Conservation (phyloP, 2,888 invertebrate species). For the Gymnosoma rotundatum region DNA sequence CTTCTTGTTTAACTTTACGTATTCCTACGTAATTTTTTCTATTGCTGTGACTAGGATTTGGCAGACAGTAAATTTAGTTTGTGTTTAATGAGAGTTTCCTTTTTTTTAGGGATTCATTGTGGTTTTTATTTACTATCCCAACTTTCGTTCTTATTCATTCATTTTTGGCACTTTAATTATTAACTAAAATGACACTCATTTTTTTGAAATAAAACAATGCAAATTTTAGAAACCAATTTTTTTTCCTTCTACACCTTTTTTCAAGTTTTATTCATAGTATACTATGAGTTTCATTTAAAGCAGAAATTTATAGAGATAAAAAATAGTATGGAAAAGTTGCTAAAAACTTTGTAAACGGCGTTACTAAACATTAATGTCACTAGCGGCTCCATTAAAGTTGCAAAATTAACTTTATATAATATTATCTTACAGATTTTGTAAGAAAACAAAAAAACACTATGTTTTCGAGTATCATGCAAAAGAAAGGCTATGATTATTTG, state of each 20-base stretch:
- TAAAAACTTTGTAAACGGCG: conserved; percentile 8
- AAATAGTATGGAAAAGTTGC: conserved; percentile 8
- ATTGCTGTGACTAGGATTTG: conserved; percentile 59
- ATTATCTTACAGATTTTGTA: too few relatives aligned
- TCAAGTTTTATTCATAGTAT: conserved; percentile 40
- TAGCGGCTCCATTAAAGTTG: background rate
- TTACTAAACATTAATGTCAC: background rate
- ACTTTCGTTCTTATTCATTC: conserved; percentile 8
- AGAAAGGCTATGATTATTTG: too few relatives aligned
- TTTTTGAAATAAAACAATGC: conserved; percentile 26
- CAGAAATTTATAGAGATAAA: conserved; percentile 60
- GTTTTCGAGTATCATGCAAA: too few relatives aligned
- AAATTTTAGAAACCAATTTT: conserved; percentile 25
- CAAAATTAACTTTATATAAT: too few relatives aligned
- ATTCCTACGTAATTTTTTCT: conserved; percentile 40
- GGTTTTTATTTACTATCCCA: conserved; percentile 20
- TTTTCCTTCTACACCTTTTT: conserved; percentile 60
- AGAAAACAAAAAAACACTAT: too few relatives aligned
- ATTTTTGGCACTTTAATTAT: conserved; percentile 61
- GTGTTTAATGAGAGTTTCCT: conserved; percentile 28
- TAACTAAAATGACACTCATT: conserved; percentile 54
- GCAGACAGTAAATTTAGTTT: conserved; percentile 46
- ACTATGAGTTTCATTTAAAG: conserved; percentile 55
- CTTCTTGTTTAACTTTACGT: conserved; percentile 60
- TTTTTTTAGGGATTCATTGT: conserved; percentile 58